Percentiles rank a stretch among this genome's conserved stretches.
Evolutionary conservation across 2,888 invertebrate genomes (phyloP).

Genomic region (Athripsodes cinereus): DNA sequence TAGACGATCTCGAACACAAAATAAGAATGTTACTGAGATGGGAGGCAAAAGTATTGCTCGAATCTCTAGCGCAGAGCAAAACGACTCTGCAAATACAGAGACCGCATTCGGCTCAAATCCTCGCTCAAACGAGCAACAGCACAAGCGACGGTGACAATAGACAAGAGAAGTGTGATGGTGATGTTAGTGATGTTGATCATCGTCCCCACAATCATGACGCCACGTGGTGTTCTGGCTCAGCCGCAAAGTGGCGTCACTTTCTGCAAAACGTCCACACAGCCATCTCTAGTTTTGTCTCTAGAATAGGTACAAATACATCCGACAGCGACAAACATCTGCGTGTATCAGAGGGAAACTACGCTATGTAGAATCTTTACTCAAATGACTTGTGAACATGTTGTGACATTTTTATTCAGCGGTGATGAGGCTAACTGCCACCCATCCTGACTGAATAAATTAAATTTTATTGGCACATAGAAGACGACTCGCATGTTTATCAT

Average conservation of each 20-base stretch:
- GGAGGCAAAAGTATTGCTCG: constrained; percentile 14
- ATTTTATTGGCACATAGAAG: no score
- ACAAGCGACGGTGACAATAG: neutral
- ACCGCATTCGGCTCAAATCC: neutral
- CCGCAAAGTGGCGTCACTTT: constrained; percentile 23
- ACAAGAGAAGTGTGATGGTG: neutral
- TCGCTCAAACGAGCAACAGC: neutral
- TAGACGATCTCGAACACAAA: constrained; percentile 14
- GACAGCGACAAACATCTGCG: no score
- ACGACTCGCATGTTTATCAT: no score
- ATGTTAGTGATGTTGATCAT: neutral
- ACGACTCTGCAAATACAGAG: neutral
- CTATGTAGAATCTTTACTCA: no score
- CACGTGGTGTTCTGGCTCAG: constrained; percentile 11
- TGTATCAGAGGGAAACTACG: no score
- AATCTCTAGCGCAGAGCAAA: constrained; percentile 4
- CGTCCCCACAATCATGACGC: neutral
- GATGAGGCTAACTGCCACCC: no score
- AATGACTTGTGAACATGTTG: no score
- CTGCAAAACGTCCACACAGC: constrained; percentile 22
- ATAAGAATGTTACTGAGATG: constrained; percentile 14
- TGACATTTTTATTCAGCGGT: no score
- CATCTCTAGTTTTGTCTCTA: constrained; percentile 21
- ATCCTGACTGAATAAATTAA: no score
- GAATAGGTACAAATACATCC: constrained; percentile 26